These are phyloP conservation scores for Brachionus koreanus DNA, from an alignment of 1,140 invertebrate genomes.

Conservation along the genomic window DNA sequence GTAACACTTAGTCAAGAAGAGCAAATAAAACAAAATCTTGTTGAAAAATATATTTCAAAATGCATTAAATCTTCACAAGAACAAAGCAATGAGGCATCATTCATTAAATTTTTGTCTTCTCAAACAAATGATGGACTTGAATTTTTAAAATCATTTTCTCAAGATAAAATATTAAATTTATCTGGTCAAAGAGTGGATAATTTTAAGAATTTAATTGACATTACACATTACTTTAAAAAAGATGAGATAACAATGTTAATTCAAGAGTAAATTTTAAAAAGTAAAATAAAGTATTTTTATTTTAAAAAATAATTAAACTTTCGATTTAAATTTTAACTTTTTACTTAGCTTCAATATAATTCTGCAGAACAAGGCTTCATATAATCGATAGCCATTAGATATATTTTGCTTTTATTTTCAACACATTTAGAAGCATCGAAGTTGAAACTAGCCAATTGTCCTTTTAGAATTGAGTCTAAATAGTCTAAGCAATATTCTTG, in stretches of 20 bases:
- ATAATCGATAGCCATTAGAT: neutral
- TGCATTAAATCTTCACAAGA: neutral
- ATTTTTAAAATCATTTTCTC: neutral
- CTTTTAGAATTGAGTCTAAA: neutral
- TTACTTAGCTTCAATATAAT: neutral
- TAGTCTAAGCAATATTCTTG: neutral
- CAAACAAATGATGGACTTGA: neutral
- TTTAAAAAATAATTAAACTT: no score
- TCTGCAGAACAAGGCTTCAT: neutral
- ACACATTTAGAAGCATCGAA: neutral
- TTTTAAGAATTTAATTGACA: neutral
- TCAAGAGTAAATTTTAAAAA: no score
- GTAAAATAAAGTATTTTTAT: no score
- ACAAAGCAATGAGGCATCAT: neutral
- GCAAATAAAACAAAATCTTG: constrained; percentile 48
- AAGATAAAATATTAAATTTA: neutral
- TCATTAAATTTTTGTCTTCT: neutral
- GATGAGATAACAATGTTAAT: no score
- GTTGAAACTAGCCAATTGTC: neutral
- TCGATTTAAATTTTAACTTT: no score
- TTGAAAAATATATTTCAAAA: neutral
- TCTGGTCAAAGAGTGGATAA: neutral
- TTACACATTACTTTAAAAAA: no score
- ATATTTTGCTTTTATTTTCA: neutral
- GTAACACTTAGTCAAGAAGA: constrained; percentile 48